Percentiles rank a stretch among this genome's conserved stretches.
Evolutionary conservation across 1,140 invertebrate genomes (phyloP).

Genomic region (Ctenoplectra terminalis): DNA sequence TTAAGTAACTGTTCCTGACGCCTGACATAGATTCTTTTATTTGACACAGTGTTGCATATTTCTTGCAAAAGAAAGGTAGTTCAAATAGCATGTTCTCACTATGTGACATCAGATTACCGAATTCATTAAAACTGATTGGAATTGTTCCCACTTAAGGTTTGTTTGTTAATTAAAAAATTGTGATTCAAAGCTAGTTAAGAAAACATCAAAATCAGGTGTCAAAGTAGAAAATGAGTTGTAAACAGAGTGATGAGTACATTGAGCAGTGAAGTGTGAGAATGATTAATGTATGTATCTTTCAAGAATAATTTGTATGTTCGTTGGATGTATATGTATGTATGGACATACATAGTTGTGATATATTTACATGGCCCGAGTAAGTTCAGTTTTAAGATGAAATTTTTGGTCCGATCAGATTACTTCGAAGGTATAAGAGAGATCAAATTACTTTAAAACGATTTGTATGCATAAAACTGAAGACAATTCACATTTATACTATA

Average conservation of each 20-base stretch:
- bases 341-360: constrained; percentile 30
- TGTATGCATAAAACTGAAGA: constrained; percentile 1
- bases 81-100: constrained; percentile 3
- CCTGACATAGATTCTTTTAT: constrained; percentile 49
- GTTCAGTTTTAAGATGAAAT: constrained; percentile 15
- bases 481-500: constrained; percentile 32
- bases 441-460: constrained; percentile 3
- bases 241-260: constrained; percentile 11
- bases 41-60: constrained; percentile 48
- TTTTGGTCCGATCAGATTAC: constrained; percentile 12
- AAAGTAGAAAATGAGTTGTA: constrained; percentile 29
- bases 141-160: constrained; percentile 10
- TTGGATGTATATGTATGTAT: constrained; percentile 42
- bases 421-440: too few species aligned
- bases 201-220: constrained; percentile 26
- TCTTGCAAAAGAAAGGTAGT: constrained; percentile 47
- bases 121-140: constrained; percentile 13
- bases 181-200: constrained; percentile 42
- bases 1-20: constrained; percentile 40
- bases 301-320: constrained; percentile 44
- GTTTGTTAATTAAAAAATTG: constrained; percentile 37
- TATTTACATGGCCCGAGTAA: constrained; percentile 47
- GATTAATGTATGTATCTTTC: constrained; percentile 32
- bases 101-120: constrained; percentile 5
- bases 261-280: constrained; percentile 29